phyloP scores from a whole-genome alignment of 2,888 invertebrate species.

The Junonia oenone region DNA sequence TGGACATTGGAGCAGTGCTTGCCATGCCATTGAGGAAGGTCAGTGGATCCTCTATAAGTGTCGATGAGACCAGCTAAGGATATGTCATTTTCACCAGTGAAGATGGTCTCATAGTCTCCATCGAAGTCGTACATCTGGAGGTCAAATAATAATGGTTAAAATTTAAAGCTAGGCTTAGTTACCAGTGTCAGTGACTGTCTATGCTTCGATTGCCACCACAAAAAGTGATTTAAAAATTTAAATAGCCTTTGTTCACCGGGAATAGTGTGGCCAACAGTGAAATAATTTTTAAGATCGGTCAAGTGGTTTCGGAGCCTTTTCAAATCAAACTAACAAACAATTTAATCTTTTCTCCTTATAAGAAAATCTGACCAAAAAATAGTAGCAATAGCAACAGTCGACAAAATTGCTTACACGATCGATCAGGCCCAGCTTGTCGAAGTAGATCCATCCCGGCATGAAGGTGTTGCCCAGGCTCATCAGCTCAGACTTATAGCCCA shows the following conservation, averaged over 20 bases:
- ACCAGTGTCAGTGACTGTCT: too few species aligned
- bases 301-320: too few species aligned
- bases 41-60: conserved; percentile 85
- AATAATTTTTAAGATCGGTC: too few species aligned
- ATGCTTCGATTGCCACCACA: too few species aligned
- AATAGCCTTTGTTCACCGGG: too few species aligned
- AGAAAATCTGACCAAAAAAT: not conserved
- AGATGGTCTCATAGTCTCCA: conserved; percentile 88
- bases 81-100: conserved; percentile 83
- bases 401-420: conserved; percentile 82
- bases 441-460: conserved; percentile 90
- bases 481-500: conserved; percentile 90
- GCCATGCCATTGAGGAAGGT: conserved; percentile 88
- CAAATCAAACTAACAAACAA: too few species aligned
- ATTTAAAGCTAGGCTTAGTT: too few species aligned
- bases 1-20: conserved; percentile 87
- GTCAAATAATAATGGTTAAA: too few species aligned
- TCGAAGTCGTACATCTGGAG: conserved; percentile 94
- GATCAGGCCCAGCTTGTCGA: conserved; percentile 92
- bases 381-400: not conserved
- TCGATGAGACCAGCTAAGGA: conserved; percentile 84
- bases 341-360: too few species aligned
- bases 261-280: too few species aligned
- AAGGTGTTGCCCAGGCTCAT: conserved; percentile 91
- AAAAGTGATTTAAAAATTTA: too few species aligned